Percentiles rank a stretch among this genome's conserved stretches.
Conservation (phyloP, 2,113 vertebrate species). For the Martes martes region DNA sequence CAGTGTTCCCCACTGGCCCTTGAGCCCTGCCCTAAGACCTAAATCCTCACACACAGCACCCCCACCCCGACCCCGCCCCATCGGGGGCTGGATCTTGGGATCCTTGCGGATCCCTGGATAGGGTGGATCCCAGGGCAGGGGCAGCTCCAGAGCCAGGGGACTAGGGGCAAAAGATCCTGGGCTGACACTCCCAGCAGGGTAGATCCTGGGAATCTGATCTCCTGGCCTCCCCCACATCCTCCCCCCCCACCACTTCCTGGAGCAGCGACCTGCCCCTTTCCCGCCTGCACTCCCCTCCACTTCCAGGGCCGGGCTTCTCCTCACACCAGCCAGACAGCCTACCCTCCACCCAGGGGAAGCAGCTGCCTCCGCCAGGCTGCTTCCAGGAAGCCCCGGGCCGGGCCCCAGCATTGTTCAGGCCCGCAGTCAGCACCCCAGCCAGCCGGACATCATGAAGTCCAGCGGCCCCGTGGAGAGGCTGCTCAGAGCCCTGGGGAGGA, state of each 20-base stretch:
- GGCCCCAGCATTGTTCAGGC: conserved; percentile 72
- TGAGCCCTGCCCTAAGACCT: conserved; percentile 40
- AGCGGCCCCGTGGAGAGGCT: conserved; percentile 76
- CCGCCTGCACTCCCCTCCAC: conserved; percentile 75
- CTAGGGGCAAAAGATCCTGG: not conserved
- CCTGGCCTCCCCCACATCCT: conserved; percentile 66
- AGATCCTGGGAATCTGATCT: conserved; percentile 78
- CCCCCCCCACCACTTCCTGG: conserved; percentile 65
- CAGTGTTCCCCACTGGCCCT: conserved; percentile 56
- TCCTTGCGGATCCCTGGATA: not conserved
- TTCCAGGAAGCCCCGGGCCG: conserved; percentile 73
- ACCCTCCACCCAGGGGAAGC: conserved; percentile 74
- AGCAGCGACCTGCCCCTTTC: conserved; percentile 75
- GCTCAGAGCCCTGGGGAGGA: conserved; percentile 74
- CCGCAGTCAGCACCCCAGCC: conserved; percentile 27
- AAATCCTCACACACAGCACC: conserved; percentile 19
- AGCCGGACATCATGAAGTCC: conserved; percentile 75
- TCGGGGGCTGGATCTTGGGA: not conserved
- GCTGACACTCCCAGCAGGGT: conserved; percentile 72
- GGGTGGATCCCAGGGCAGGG: not conserved
- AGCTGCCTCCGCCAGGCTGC: conserved; percentile 54
- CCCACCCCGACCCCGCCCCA: not conserved
- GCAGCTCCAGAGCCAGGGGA: not conserved
- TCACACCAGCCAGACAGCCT: conserved; percentile 72
- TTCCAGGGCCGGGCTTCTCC: conserved; percentile 75